Base-by-base conservation (phyloP, 1,140 invertebrate species). In the Meloidogyne floridensis region DNA sequence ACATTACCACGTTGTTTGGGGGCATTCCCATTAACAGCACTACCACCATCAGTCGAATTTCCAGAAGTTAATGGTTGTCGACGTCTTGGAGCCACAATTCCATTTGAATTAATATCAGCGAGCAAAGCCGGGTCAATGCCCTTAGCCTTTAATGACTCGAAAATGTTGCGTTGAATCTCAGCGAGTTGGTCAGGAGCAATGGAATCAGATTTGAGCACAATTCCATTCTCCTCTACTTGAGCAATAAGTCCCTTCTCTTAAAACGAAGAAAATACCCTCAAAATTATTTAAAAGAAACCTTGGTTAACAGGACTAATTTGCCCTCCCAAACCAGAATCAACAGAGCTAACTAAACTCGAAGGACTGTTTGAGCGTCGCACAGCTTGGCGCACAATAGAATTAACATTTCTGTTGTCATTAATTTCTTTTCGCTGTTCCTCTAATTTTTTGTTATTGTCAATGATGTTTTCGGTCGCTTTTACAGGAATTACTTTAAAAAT, bases 171-270 rank as follows among this genome's bases (percentile, higher is more conserved):
- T 69, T 89, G 87, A 73, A 89, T 81, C 18, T 85, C 87, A 32
- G 87, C 88, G 5, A 89, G 80, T 54, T 87, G 86, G 32, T 90
- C 88, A 42, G 84, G 83, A 32, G 86, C 85, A 10, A 89, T 80
- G 42, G 71, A 81, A n/a, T 90, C 84, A 2, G 88, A 90, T 73
- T 87, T 73, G 80, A 90, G 86, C 20, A 86, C 78, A 47, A 87
- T 83, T 51, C 87, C 87, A 42, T 84, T 84, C 8, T 81, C 77
- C 13, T 81, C 83, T 13, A 85, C 87, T n/a, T 86, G 80, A 15
- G 80, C 80, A 71, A 77, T 71, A 7, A 72, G 15, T 9, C 82
- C 80, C 69, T 88, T 88, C 80, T 87, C 87, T 86, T 51, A 76
- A 86, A 83, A 13, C n/a, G 65, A 54, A 13, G 15, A 59, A 4